These are phyloP conservation scores for Fistularia commersonii DNA, from an alignment of 2,797 vertebrate species.

Conservation along the genomic window DNA sequence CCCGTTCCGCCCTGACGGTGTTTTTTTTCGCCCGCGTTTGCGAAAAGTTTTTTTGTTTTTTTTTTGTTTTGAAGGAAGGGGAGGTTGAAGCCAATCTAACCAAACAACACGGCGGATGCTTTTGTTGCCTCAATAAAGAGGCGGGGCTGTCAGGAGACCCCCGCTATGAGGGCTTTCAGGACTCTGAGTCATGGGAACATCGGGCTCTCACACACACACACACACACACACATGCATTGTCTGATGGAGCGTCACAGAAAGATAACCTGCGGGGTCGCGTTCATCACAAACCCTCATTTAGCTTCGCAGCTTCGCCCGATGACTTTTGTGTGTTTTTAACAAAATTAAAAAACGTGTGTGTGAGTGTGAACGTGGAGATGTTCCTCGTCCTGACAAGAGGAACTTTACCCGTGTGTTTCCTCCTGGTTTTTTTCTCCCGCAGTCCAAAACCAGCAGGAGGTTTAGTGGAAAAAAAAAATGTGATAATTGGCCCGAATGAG, in stretches of 20 bases:
- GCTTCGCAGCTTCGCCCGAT: too few relatives aligned
- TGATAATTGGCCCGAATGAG: too few relatives aligned
- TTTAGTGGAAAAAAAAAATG: too few relatives aligned
- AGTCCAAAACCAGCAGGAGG: too few relatives aligned
- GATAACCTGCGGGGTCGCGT: not conserved
- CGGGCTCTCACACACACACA: constrained; percentile 8
- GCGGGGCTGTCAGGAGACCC: constrained; percentile 48
- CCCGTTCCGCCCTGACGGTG: constrained; percentile 51
- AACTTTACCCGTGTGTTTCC: too few relatives aligned
- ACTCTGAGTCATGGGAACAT: constrained; percentile 39
- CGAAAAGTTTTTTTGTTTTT: constrained; percentile 49
- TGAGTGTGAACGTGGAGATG: not conserved
- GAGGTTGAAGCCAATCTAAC: constrained; percentile 62
- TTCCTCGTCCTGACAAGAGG: not conserved
- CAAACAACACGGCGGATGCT: constrained; percentile 64
- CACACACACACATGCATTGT: constrained; percentile 1
- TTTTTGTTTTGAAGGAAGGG: too few relatives aligned
- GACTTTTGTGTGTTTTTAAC: too few relatives aligned
- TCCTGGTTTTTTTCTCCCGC: too few relatives aligned
- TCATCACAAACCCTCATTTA: too few relatives aligned
- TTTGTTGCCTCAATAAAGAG: constrained; percentile 55
- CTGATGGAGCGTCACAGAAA: constrained; percentile 7
- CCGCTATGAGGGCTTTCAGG: constrained; percentile 46
- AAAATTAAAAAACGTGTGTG: too few relatives aligned
- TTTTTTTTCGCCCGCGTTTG: constrained; percentile 58